phyloP scores from a whole-genome alignment of 2,888 invertebrate genomes.

The Gibbula magus region DNA sequence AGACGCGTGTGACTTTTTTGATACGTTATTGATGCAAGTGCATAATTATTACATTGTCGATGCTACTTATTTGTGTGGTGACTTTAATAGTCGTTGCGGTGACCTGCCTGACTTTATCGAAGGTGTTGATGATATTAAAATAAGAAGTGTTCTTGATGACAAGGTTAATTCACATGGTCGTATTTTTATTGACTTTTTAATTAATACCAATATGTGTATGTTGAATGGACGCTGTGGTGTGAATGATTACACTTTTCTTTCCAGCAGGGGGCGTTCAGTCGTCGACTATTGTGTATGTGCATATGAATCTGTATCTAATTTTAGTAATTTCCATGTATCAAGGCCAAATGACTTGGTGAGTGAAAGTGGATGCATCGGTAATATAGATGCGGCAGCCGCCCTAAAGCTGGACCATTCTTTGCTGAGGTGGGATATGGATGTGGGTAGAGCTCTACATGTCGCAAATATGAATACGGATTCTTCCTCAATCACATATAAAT shows the following conservation, averaged over 20 bases:
- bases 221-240: neutral
- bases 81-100: neutral
- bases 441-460: no score
- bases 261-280: neutral
- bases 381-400: neutral
- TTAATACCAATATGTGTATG: neutral
- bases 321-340: neutral
- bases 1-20: neutral
- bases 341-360: neutral
- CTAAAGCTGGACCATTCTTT: neutral
- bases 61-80: no score
- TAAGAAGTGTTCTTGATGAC: no score
- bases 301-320: neutral
- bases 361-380: neutral
- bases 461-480: no score
- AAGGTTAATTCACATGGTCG: neutral
- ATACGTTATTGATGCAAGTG: neutral
- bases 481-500: no score
- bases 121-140: no score
- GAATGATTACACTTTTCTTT: neutral
- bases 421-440: neutral
- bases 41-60: neutral
- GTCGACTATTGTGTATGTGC: neutral
- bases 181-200: no score
- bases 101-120: neutral